Percentiles rank a stretch among this genome's conserved stretches.
Conservation (phyloP, 2,888 invertebrate genomes). For the Hedychridium roseum region DNA sequence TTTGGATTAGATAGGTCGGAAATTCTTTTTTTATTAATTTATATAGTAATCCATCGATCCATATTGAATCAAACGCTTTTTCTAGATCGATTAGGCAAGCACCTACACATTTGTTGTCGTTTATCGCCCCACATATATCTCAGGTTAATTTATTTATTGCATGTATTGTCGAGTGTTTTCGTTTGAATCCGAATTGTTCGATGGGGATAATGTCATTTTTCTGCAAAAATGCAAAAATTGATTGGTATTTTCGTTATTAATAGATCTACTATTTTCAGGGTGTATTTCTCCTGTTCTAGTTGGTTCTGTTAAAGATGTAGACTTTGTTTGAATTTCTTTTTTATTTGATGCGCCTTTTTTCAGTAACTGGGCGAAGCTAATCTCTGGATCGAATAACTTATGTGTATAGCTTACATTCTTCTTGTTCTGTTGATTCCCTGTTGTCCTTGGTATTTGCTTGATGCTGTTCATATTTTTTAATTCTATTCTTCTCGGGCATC, state of each 20-base stretch:
- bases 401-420: too few relatives aligned
- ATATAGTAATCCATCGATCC: conserved; percentile 20
- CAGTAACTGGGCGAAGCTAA: too few relatives aligned
- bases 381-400: too few relatives aligned
- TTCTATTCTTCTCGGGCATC: neutral
- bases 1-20: conserved; percentile 11
- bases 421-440: too few relatives aligned
- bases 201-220: conserved; percentile 23
- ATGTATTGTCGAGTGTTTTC: conserved; percentile 24
- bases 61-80: conserved; percentile 23
- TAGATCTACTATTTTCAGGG: too few relatives aligned
- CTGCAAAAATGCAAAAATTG: too few relatives aligned
- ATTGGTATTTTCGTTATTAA: too few relatives aligned
- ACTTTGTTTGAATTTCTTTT: too few relatives aligned
- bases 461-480: neutral
- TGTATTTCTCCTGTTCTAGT: too few relatives aligned
- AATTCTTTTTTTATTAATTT: conserved; percentile 19
- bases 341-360: too few relatives aligned
- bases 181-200: conserved; percentile 27
- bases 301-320: too few relatives aligned
- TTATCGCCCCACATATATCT: conserved; percentile 9
- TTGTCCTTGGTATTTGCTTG: neutral
- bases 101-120: conserved; percentile 9
- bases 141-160: conserved; percentile 20
- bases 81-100: conserved; percentile 21